Evolutionary conservation across 2,797 vertebrate genomes (phyloP).

Genomic region (Xiphophorus birchmanni): DNA sequence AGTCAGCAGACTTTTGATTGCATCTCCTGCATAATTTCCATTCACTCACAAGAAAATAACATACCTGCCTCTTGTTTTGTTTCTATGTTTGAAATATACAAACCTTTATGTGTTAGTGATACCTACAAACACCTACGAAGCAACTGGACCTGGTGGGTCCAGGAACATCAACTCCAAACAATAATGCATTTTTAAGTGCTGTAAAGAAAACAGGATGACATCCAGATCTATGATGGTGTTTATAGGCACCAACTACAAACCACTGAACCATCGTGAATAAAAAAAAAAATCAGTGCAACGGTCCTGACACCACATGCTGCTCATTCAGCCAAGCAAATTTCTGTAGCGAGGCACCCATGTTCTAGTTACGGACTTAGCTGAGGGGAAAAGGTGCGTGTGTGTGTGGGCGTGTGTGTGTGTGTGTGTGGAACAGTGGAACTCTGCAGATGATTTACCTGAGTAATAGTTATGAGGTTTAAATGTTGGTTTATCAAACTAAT

Average conservation of each 20-base stretch:
- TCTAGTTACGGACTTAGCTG: not conserved
- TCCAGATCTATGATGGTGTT: not conserved
- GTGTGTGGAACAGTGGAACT: no score
- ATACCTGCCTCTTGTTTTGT: no score
- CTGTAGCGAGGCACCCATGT: not conserved
- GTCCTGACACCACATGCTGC: not conserved
- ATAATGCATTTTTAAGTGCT: no score
- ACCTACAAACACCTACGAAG: no score
- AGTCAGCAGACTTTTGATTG: no score
- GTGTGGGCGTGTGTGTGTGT: not conserved
- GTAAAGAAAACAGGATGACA: not conserved
- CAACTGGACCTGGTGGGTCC: no score
- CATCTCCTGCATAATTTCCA: no score
- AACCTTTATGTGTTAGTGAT: no score
- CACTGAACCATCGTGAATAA: not conserved
- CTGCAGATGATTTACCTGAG: not conserved
- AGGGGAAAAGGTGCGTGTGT: not conserved
- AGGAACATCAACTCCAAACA: no score
- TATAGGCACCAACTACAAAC: not conserved
- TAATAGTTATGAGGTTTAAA: not conserved
- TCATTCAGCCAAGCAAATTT: not conserved
- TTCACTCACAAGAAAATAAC: no score
- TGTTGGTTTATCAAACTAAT: not conserved
- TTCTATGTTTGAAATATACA: no score
- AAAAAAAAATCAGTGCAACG: no score